phyloP scores from a whole-genome alignment of 2,113 vertebrate genomes.

The Nansenia antarctica region DNA sequence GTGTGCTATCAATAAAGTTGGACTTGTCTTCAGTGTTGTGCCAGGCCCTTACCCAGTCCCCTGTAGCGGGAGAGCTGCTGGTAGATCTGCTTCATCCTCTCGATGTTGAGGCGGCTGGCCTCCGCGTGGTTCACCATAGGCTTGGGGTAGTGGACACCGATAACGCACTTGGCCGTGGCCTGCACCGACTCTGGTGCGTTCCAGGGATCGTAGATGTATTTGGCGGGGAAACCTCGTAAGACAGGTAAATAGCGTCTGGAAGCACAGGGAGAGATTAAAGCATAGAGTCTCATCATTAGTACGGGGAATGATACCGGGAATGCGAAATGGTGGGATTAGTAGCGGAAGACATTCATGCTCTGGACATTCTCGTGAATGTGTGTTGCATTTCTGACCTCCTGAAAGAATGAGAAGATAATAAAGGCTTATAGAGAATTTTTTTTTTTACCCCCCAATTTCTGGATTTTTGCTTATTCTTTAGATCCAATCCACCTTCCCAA shows the following conservation, averaged over 20 bases:
- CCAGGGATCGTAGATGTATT: constrained; percentile 82
- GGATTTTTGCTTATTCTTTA: too few species aligned
- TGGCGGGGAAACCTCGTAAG: constrained; percentile 80
- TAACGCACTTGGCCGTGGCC: constrained; percentile 74
- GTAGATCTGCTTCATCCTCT: constrained; percentile 84
- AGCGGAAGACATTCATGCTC: too few species aligned
- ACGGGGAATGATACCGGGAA: constrained; percentile 16
- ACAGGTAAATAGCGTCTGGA: constrained; percentile 80
- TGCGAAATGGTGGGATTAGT: too few species aligned
- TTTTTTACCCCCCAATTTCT: too few species aligned
- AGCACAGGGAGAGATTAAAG: constrained; percentile 64
- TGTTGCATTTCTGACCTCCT: too few species aligned
- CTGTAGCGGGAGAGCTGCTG: constrained; percentile 80
- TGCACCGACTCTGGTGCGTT: constrained; percentile 78
- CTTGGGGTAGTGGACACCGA: constrained; percentile 78
- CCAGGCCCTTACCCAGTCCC: constrained; percentile 67
- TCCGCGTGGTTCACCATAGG: constrained; percentile 81
- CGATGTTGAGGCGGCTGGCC: constrained; percentile 79
- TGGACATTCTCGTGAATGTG: too few species aligned
- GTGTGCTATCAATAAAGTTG: too few species aligned
- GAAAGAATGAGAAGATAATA: too few species aligned
- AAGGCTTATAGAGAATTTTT: too few species aligned
- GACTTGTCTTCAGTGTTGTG: too few species aligned
- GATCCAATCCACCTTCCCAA: too few species aligned
- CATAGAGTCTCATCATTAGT: constrained; percentile 51